phyloP scores from a whole-genome alignment of 37 sponge, comb jelly and placozoan species.

The Agelas oroides region DNA sequence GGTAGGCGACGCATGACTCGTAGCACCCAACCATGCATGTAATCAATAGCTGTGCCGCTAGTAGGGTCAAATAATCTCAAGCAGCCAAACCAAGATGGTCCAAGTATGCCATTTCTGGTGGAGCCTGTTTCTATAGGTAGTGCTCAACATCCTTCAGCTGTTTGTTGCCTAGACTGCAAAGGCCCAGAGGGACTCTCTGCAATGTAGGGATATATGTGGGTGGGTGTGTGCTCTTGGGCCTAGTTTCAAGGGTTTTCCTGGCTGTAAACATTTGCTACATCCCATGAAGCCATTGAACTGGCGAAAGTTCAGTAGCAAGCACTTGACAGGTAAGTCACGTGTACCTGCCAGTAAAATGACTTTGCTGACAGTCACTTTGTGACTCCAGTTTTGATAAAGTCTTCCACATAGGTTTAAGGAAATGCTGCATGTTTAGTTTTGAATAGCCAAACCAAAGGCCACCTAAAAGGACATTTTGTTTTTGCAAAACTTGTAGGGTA shows the following conservation, averaged over 20 bases:
- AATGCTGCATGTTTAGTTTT: constrained; percentile 20
- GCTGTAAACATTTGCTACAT: constrained; percentile 25
- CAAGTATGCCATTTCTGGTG: background rate
- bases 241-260: constrained; percentile 4
- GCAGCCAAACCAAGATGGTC: constrained; percentile 4
- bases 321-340: constrained; percentile 36
- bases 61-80: background rate
- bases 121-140: background rate
- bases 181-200: constrained; percentile 28
- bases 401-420: constrained; percentile 13
- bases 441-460: constrained; percentile 27
- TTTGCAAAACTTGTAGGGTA: background rate
- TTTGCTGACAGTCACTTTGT: constrained; percentile 4
- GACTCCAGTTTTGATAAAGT: background rate
- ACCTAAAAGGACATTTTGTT: constrained; percentile 6
- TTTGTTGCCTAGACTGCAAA: constrained; percentile 1
- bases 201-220: too few species aligned
- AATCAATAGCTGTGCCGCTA: constrained; percentile 12
- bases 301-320: constrained; percentile 1
- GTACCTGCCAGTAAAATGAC: constrained; percentile 13
- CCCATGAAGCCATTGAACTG: constrained; percentile 27
- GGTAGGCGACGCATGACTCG: background rate
- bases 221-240: constrained; percentile 11
- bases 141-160: background rate
- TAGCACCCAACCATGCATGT: constrained; percentile 12